A percentile compares a stretch with the other conserved stretches of the same genome.
Conservation (phyloP, 2,888 invertebrate genomes). For the Ischnus inquisitorius region DNA sequence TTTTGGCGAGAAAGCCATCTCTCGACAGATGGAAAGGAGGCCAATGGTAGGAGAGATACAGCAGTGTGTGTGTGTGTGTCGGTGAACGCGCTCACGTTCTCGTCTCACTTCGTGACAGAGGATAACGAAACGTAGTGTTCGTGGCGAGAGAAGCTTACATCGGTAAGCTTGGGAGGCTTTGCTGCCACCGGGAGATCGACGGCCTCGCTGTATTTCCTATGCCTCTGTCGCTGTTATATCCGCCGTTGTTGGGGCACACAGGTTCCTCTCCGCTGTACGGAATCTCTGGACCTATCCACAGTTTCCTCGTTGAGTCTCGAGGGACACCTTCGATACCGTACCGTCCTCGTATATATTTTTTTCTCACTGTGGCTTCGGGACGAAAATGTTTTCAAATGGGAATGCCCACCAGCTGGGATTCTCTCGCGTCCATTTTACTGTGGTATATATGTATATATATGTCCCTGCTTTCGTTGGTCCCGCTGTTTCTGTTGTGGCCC, state of each 20-base stretch:
- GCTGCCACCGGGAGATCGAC: conserved; percentile 80
- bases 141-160: conserved; percentile 78
- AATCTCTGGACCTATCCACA: conserved; percentile 62
- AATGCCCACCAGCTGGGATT: conserved; percentile 64
- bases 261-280: conserved; percentile 37
- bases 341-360: conserved; percentile 62
- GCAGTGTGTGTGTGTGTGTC: background rate
- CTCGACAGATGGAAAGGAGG: background rate
- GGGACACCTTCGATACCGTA: conserved; percentile 68
- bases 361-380: conserved; percentile 54
- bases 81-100: background rate
- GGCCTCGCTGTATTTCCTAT: conserved; percentile 78
- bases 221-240: background rate
- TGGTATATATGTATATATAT: too few species aligned
- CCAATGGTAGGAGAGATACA: conserved; percentile 6
- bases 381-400: conserved; percentile 73
- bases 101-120: conserved; percentile 24
- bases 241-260: background rate
- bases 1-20: conserved; percentile 38
- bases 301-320: conserved; percentile 79
- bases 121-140: conserved; percentile 19
- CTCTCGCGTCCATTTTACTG: background rate
- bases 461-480: conserved; percentile 8
- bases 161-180: conserved; percentile 81
- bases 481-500: conserved; percentile 36